These are phyloP conservation scores for Melolontha melolontha DNA, from an alignment of 2,888 invertebrate species.

Conservation along the genomic window DNA sequence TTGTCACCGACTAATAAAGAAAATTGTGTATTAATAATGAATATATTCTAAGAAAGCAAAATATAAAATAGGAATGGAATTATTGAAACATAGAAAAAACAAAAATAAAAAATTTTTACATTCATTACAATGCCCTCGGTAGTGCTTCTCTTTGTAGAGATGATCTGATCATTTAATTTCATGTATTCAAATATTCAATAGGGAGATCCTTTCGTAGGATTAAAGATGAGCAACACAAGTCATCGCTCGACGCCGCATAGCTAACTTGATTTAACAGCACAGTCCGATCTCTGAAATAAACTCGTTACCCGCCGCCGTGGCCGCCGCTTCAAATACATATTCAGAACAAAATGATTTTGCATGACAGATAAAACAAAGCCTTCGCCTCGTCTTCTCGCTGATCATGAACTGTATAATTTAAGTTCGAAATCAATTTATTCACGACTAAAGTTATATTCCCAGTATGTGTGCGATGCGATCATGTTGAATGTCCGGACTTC, in stretches of 20 bases:
- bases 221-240: constrained; percentile 3
- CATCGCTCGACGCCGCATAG: constrained; percentile 9
- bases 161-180: too few relatives aligned
- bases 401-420: constrained; percentile 34
- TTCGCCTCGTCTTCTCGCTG: constrained; percentile 15
- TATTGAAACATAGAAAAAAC: too few relatives aligned
- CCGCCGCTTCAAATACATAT: constrained; percentile 34
- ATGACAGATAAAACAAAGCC: constrained; percentile 40
- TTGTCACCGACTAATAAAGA: too few relatives aligned
- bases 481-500: background rate
- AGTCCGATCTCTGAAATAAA: constrained; percentile 26
- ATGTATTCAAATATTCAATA: background rate
- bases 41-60: too few relatives aligned
- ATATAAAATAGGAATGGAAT: too few relatives aligned
- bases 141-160: too few relatives aligned
- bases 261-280: constrained; percentile 31
- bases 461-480: constrained; percentile 16
- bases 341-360: constrained; percentile 37
- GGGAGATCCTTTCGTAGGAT: background rate
- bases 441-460: constrained; percentile 33
- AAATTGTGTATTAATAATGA: too few relatives aligned
- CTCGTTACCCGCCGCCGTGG: constrained; percentile 27
- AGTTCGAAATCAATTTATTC: constrained; percentile 34
- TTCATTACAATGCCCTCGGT: too few relatives aligned
- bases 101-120: too few relatives aligned